Evolutionary conservation across 2,797 vertebrate species (phyloP).

Genomic region (Clamator glandarius): DNA sequence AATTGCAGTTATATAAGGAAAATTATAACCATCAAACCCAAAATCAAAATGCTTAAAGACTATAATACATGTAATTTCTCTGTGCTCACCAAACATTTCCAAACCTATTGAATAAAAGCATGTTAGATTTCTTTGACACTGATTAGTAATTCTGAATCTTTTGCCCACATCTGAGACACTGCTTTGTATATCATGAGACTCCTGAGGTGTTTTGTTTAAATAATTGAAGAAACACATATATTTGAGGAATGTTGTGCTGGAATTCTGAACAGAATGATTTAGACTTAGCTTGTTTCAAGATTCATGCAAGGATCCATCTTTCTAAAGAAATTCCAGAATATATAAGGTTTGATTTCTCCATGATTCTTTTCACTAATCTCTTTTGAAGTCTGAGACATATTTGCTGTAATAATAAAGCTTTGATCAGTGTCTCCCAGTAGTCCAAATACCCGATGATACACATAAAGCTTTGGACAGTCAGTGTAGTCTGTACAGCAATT

Average conservation of each 20-base stretch:
- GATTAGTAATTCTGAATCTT: not conserved
- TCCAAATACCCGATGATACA: not conserved
- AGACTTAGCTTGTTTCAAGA: not conserved
- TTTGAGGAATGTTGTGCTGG: not conserved
- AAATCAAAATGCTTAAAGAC: not conserved
- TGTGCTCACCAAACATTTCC: not conserved
- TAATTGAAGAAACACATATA: not conserved
- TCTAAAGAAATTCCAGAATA: not conserved
- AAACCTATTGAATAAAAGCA: not conserved
- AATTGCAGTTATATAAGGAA: not conserved
- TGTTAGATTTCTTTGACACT: not conserved
- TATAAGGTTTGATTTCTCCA: not conserved
- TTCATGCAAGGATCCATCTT: not conserved
- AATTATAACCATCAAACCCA: not conserved
- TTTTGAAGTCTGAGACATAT: not conserved
- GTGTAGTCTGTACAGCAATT: not conserved
- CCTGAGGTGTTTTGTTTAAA: not conserved
- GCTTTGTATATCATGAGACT: not conserved
- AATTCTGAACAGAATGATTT: not conserved
- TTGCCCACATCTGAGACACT: not conserved
- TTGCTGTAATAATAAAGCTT: not conserved
- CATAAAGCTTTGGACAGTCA: not conserved
- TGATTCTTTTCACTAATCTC: not conserved
- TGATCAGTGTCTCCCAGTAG: not conserved
- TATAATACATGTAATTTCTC: not conserved